These are phyloP conservation scores for Phthorimaea operculella DNA, from an alignment of 1,140 invertebrate species.

Conservation along the genomic window DNA sequence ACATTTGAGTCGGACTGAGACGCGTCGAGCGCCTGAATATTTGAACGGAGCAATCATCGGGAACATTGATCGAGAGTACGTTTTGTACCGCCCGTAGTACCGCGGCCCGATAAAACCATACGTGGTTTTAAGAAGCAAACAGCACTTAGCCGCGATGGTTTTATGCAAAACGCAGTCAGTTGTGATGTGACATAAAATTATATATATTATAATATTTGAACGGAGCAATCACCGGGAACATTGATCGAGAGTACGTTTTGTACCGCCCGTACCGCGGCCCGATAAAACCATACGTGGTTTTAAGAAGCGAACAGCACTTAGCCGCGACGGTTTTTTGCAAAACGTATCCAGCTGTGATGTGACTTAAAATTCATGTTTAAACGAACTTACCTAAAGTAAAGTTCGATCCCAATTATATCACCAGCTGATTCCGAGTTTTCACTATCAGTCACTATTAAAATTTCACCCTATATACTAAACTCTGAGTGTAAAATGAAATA, in stretches of 20 bases:
- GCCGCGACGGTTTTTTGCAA: conserved; percentile 6
- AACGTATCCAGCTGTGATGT: too few species aligned
- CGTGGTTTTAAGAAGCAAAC: conserved; percentile 59
- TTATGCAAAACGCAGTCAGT: neutral
- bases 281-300: conserved; percentile 62
- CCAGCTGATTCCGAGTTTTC: too few species aligned
- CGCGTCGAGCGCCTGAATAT: neutral
- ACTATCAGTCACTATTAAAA: too few species aligned
- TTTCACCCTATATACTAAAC: too few species aligned
- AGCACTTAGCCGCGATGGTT: conserved; percentile 42
- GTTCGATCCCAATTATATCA: too few species aligned
- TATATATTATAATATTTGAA: too few species aligned
- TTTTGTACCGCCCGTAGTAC: neutral
- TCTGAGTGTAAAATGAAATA: neutral
- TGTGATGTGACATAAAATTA: too few species aligned
- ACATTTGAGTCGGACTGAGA: neutral
- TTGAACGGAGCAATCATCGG: conserved; percentile 5
- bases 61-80: neutral
- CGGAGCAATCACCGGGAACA: too few species aligned
- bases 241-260: too few species aligned
- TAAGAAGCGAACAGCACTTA: conserved; percentile 59
- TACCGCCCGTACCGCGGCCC: too few species aligned
- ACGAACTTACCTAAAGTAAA: too few species aligned
- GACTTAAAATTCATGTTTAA: too few species aligned
- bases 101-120: conserved; percentile 57